Evolutionary conservation across 1,140 invertebrate genomes (phyloP), one percentile per base, ranked within the genome.

Genomic region (Doryteuthis pealeii): DNA sequence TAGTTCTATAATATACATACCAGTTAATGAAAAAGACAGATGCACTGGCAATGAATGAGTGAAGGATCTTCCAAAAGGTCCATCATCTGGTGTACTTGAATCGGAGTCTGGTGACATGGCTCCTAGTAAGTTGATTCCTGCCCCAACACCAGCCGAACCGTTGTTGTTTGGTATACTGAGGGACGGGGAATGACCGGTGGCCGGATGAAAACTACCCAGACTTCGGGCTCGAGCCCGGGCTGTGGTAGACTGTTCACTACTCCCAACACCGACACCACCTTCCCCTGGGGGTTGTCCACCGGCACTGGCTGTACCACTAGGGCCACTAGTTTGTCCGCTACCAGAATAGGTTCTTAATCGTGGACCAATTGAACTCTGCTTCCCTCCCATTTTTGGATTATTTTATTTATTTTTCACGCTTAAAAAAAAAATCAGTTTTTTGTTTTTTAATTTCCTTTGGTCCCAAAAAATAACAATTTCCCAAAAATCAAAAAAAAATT

Each of bases 21-120:
- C 84, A 78, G 83, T 83, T 49, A 85, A 70, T 68, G 83, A 83
- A 79, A 86, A 84, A 32, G 66, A 68, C 22, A 86, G 76, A 80
- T 86, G 84, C 70, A 85, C 80, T 32, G 84, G 84, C 73, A 86
- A 75, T 69, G 84, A 86, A 73, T 83, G 81, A 67, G 83, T 78
- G 69, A 86, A 82, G 31, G 77, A 77, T 72, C 81, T 77, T 49
- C 79, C 77, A 78, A 83, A 80, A 54, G 79, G 76, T 33, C 76
- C 79, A 65, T 86, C 84, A n/a, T 82, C 84, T 14, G 84, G 84
- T 31, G 83, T 80, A 72, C 84, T 86, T 18, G 84, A 82, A 72
- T 86, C 84, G n/a, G 84, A 86, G 74, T 86, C 84, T 28, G 84
- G 84, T 33, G 82, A 83, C 58, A 79, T 77, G 74, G 78, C 80